Evolutionary conservation across 2,888 invertebrate species (phyloP), one percentile per base, ranked within the genome.

Genomic region (Odiellus spinosus): DNA sequence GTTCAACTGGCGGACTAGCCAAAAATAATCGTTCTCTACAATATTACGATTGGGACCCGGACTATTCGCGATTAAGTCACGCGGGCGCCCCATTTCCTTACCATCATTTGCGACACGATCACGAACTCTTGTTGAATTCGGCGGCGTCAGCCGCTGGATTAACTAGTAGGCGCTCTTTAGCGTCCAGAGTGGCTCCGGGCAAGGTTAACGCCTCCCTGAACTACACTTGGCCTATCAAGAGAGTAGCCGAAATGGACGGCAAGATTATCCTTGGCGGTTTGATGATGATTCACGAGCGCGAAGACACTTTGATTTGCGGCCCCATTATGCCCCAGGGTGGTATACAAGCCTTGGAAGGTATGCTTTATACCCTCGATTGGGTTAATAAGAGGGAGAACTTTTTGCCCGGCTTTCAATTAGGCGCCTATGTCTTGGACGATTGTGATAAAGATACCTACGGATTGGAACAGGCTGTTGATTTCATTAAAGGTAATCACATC

Each of bases 401-500:
- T 53, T 70, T 85, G 53, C 83, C 83, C 1, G 82, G 82, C 44
- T 77, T 88, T 45, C 76, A 73, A 4, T 68, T 91, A 11, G 90
- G 90, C 35, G 86, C 86, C 10, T 82, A 88, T 62, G 78, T 91
- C 45, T 71, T 91, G 53, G 91, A 91, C 63, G 91, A 91, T 67
- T 91, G 91, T 66, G 91, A 91, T 71, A 84, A 87, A 68, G 91
- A 91, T 64, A 91, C 90, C 0, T 90, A 90, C 61, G 91, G 91
- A 1, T 71, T 91, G 55, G 90, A 91, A 65, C 90, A 91, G 80
- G 87, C 90, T 14, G 84, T 91, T 14, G 90, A 91, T 68, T 91
- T 91, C 65, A 91, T 91, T 53, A 86, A 90, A 80, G 90, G 91
- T 91, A 69, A 71, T 76, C 39, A 20, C 10, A 20, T 33, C 15